Conservation (phyloP, 2,888 invertebrate species). For the Drosophila dives region DNA sequence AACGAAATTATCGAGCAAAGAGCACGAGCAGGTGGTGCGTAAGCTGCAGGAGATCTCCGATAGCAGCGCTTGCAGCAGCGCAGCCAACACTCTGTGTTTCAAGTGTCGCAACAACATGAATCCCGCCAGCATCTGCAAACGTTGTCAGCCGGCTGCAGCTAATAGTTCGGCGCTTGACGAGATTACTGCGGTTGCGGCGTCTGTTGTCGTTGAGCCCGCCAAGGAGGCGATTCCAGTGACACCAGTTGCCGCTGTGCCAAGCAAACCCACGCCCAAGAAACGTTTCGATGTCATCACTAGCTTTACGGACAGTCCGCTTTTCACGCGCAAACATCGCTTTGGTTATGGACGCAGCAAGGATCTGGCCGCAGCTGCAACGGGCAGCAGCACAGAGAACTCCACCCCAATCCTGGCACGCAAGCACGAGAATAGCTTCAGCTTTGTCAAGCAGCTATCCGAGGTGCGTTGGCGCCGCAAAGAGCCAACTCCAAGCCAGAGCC, state of each 20-base stretch:
- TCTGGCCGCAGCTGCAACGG: slow-evolving; percentile 46
- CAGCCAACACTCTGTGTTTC: slow-evolving; percentile 74
- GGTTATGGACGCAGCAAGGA: slow-evolving; percentile 82
- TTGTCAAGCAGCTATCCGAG: slow-evolving; percentile 84
- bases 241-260: slow-evolving; percentile 20
- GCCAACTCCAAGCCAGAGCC: slow-evolving; percentile 59
- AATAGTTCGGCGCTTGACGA: slow-evolving; percentile 55
- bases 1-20: slow-evolving; percentile 72
- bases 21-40: slow-evolving; percentile 76
- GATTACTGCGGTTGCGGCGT: slow-evolving; percentile 46
- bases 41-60: slow-evolving; percentile 83
- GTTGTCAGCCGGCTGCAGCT: slow-evolving; percentile 68
- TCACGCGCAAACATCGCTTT: slow-evolving; percentile 85
- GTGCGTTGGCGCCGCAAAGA: slow-evolving; percentile 84
- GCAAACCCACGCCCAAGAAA: slow-evolving; percentile 75
- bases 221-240: slow-evolving; percentile 34
- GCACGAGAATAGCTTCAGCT: slow-evolving; percentile 83
- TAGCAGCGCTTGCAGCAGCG: slow-evolving; percentile 78
- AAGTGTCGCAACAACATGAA: slow-evolving; percentile 79
- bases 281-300: slow-evolving; percentile 85
- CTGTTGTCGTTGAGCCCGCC: slow-evolving; percentile 39
- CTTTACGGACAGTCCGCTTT: slow-evolving; percentile 85
- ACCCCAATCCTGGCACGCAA: slow-evolving; percentile 83
- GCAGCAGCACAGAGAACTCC: slow-evolving; percentile 73
- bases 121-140: slow-evolving; percentile 78